A percentile compares a stretch with the other conserved stretches of the same genome.
Conservation (phyloP, 2,888 invertebrate genomes). For the Sarcophaga variegata region DNA sequence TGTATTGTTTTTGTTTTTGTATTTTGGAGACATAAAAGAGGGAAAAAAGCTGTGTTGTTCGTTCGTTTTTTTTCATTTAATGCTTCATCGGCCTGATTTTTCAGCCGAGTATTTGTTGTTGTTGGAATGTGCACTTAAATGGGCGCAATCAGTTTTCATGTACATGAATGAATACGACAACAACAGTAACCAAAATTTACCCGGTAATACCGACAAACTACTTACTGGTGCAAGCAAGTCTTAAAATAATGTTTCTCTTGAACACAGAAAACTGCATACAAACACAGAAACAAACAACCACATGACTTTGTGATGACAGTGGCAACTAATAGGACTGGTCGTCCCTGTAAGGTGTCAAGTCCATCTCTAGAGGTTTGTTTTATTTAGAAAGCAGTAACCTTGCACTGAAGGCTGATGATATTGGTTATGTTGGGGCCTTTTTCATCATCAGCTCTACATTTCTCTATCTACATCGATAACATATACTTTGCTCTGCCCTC, state of each 20-base stretch:
- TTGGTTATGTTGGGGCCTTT: too few species aligned
- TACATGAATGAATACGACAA: constrained; percentile 10
- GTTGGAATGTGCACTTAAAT: constrained; percentile 64
- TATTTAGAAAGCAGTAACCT: too few species aligned
- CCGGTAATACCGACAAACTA: constrained; percentile 18
- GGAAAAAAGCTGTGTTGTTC: background rate
- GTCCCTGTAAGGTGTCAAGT: background rate
- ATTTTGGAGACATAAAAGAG: background rate
- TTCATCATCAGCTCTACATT: too few species aligned
- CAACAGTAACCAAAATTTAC: background rate
- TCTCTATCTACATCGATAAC: too few species aligned
- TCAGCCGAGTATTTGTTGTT: constrained; percentile 49
- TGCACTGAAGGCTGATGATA: too few species aligned
- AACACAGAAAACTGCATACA: background rate
- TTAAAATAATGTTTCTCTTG: constrained; percentile 34
- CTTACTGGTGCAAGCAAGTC: constrained; percentile 27
- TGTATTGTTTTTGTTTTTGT: too few species aligned
- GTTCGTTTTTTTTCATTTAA: constrained; percentile 41
- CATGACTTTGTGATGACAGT: background rate
- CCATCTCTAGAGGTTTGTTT: background rate
- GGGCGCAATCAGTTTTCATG: constrained; percentile 62
- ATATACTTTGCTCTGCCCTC: too few species aligned
- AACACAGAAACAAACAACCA: background rate
- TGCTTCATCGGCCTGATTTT: constrained; percentile 66
- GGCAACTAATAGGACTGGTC: background rate